Base-by-base conservation (phyloP, 1,140 invertebrate species). In the Heterodera carotae region DNA sequence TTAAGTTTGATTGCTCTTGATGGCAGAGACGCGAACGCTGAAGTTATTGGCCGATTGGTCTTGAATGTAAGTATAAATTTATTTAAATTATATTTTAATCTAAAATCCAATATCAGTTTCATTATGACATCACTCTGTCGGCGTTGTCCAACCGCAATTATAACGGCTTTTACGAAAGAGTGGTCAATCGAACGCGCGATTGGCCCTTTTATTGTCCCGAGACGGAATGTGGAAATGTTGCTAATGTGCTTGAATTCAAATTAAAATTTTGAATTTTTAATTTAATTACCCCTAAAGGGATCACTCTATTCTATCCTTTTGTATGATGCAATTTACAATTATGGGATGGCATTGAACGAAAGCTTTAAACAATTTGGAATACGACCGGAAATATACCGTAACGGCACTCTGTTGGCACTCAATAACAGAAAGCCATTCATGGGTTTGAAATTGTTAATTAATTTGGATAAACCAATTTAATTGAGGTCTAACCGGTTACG, bases 51-150 rank as follows among this genome's bases (percentile, higher is more conserved):
- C 1, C 31, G 64, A 74, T 66, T 68, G 22, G 31, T 29, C 34
- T 81, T 81, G 59, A 66, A 80, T 67, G 80, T 83, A 68, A 83
- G n/a, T n/a, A n/a, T n/a, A n/a, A n/a, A n/a, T n/a, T n/a, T n/a
- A n/a, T n/a, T n/a, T n/a, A n/a, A n/a, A n/a, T n/a, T n/a, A n/a
- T n/a, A n/a, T n/a, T n/a, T n/a, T n/a, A n/a, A n/a, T n/a, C n/a
- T n/a, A n/a, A n/a, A n/a, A n/a, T n/a, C n/a, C n/a, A n/a, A n/a
- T n/a, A n/a, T n/a, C n/a, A n/a, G n/a, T n/a, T n/a, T n/a, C 73
- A 78, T 64, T 27, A 53, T 27, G 56, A 80, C 71, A 67, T 77
- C 25, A 56, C 29, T 31, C 39, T 67, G 48, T 80, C 59, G 15
- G 53, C 27, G 29, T 33, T 29, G n/a, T 75, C 48, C 62, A 70